Evolutionary conservation across 2,797 vertebrate species (phyloP), one percentile per base, ranked within the genome.

Genomic region (Neostethus bicornis): DNA sequence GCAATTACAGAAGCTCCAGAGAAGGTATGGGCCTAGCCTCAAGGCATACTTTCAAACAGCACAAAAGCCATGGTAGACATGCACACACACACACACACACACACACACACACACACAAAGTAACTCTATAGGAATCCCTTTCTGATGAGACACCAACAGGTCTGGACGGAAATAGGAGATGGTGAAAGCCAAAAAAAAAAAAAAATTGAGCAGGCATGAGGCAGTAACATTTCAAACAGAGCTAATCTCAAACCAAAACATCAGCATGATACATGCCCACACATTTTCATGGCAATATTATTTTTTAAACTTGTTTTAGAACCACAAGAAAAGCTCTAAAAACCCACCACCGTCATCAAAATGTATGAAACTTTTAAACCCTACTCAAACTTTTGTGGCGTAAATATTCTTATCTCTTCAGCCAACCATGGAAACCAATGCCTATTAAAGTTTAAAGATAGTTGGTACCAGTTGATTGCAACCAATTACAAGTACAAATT

Each of bases 1-100:
- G 88, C 86, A 89, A 89, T 91, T 90, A 90, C 67, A 68, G 66
- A 66, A 80, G 80, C 79, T 79, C 73, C 64, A 57, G 79, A 81
- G 81, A 83, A 82, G 81, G 82, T 86, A 80, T 77, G 69, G 80
- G 70, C 70, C 79, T 56, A 68, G 61, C 83, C 86, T 77, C 80
- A 32, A 51, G 80, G 83, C 80, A 77, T 61, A 25, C 66, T 73
- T 83, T 84, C 70, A 81, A 71, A 83, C 58, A 61, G 56, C 70
- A 81, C 69, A 75, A 72, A n/a, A 79, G 60, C 66, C 31, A 58
- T 67, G 71, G 54, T 66, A 85, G 66, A 80, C 70, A 73, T 45
- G 38, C 25, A 67, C 51, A 19, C 57, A 51, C 51, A 66, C 29
- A 55, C 13, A 24, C 41, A 58, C 20, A 57, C 43, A 48, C 54